phyloP scores from a whole-genome alignment of 2,888 invertebrate species.

The Cyrtodaria siliqua region DNA sequence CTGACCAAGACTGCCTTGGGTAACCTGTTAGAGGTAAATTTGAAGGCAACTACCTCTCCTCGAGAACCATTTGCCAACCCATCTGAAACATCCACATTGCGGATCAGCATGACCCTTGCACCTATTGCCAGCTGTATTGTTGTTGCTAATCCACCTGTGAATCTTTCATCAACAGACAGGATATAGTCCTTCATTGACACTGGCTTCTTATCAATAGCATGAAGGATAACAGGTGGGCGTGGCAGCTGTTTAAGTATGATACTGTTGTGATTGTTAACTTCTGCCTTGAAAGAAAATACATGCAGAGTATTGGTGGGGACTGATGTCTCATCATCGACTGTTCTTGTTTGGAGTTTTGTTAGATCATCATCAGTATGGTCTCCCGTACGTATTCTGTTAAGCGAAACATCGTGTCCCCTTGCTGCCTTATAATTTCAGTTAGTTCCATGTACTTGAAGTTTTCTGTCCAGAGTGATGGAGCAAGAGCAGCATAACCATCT shows the following conservation, averaged over 20 bases:
- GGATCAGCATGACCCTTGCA: constrained; percentile 10
- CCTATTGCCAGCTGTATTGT: neutral
- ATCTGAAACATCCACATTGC: constrained; percentile 23
- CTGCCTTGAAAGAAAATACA: constrained; percentile 6
- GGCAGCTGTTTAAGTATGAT: constrained; percentile 1
- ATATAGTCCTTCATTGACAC: constrained; percentile 11
- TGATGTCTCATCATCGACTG: neutral
- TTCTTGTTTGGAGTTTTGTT: constrained; percentile 19
- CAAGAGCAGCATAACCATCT: constrained; percentile 5
- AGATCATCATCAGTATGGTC: constrained; percentile 30
- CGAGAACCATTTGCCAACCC: constrained; percentile 14
- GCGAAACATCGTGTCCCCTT: constrained; percentile 12
- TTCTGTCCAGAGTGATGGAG: constrained; percentile 7
- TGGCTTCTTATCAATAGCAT: constrained; percentile 15
- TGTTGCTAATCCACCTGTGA: constrained; percentile 18
- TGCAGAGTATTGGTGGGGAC: neutral
- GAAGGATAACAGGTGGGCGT: neutral
- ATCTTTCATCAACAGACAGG: constrained; percentile 2
- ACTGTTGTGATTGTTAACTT: constrained; percentile 6
- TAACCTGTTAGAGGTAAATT: neutral
- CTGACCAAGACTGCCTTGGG: neutral
- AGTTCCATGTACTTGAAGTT: constrained; percentile 9
- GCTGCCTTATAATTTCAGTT: constrained; percentile 20
- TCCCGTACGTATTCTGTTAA: constrained; percentile 25
- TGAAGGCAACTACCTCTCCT: constrained; percentile 2